Base-by-base conservation (phyloP, 1,140 invertebrate genomes). In the Procambarus virginalis region DNA sequence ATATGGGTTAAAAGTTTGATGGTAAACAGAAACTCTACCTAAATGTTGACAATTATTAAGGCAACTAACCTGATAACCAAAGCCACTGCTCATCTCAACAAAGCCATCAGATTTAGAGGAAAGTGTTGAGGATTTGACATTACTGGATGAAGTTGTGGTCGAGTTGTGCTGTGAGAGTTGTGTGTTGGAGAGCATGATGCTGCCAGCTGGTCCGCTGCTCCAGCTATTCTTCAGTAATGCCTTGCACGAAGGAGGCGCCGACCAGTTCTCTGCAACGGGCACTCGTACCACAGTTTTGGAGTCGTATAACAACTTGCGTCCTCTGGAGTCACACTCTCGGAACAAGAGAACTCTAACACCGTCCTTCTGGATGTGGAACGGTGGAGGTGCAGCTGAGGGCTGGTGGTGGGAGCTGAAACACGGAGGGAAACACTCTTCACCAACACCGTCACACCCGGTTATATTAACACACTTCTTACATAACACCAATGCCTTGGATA, bases 291-390 rank as follows among this genome's bases (percentile, higher is more conserved):
- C 95, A 49, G 96, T 95, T 91, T 96, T 95, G 6, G 97, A 98
- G 94, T 98, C 97, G 94, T 97, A 98, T 10, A 98, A 94, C 34
- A 98, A 94, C 92, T 96, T 96, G 86, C 97, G 94, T 17, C 97
- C 97, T 90, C 96, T 95, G 93, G 96, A 96, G 92, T 98, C 97
- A 93, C 97, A 97, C 94, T 98, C 97, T 92, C 96, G 96, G 94
- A 97, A 98, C 86, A 98, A 94, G 92, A 98, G 94, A 86, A 98
- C 95, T 85, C 97, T 95, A 49, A 92, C 70, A 9, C 73, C 91
- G 48, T 87, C 70, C 22, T 49, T 89, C 51, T 83, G 64, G 48
- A 89, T 80, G n/a, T 45, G 20, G 20, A 89, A 76, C 58, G 79
- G 86, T 12, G 86, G 12, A 8, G 46, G 8, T 3, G 22, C 34